Conservation (phyloP, 1,140 invertebrate species). For the Drosophila rhopaloa region DNA sequence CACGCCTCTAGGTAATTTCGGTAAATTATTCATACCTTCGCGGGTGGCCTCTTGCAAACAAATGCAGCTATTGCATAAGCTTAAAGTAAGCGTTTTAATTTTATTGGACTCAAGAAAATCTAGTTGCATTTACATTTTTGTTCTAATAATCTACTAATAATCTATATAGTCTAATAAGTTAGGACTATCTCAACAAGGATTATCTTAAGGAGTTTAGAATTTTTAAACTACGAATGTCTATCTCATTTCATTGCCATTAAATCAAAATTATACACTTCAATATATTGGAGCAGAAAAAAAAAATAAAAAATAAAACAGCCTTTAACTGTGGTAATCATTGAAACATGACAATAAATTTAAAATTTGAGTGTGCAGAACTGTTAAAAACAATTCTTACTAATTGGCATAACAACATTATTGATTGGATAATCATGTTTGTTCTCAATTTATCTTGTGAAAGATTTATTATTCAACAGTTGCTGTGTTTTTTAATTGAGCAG, state of each 20-base stretch:
- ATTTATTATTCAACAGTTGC: not conserved
- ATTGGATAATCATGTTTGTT: not conserved
- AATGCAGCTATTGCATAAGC: constrained; percentile 29
- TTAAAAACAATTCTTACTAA: not conserved
- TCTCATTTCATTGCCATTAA: no score
- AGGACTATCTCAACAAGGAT: no score
- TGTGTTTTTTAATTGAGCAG: no score
- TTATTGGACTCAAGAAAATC: not conserved
- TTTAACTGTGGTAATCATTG: no score
- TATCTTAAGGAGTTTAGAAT: no score
- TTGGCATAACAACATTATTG: not conserved
- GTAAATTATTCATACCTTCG: constrained; percentile 44
- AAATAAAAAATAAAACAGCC: no score
- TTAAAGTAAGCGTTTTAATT: not conserved
- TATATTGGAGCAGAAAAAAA: no score
- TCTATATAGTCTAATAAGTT: no score
- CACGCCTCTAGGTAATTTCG: constrained; percentile 13
- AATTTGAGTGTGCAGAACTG: not conserved
- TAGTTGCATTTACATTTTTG: not conserved
- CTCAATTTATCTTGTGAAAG: not conserved
- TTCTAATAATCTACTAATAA: not conserved
- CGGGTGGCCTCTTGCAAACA: not conserved
- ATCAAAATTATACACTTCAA: no score
- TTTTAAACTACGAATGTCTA: no score
- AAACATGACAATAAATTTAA: no score